Percentiles rank a stretch among this genome's conserved stretches.
Conservation (phyloP, 2,113 vertebrate species). For the Pseudonaja textilis region DNA sequence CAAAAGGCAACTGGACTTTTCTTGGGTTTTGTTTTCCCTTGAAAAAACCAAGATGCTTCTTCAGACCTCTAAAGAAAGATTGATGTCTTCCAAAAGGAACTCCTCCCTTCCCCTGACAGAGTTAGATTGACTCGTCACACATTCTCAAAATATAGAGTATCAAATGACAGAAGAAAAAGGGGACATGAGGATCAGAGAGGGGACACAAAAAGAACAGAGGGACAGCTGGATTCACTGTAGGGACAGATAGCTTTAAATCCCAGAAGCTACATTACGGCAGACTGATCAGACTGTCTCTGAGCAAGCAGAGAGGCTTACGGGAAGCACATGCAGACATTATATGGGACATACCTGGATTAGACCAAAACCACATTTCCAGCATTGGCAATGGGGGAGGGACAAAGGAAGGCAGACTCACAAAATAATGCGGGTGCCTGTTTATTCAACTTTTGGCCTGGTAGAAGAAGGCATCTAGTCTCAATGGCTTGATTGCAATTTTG, state of each 20-base stretch:
- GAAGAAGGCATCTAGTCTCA: not conserved
- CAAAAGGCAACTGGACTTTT: not conserved
- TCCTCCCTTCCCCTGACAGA: not conserved
- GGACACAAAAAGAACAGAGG: not conserved
- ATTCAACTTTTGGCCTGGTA: not conserved
- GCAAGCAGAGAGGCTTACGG: slow-evolving; percentile 42
- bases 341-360: slow-evolving; percentile 65
- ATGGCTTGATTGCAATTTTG: not conserved
- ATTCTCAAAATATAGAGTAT: not conserved
- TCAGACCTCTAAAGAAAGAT: not conserved
- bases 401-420: not conserved
- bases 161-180: not conserved
- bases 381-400: slow-evolving; percentile 23
- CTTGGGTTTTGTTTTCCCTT: too few species aligned
- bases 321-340: slow-evolving; percentile 70
- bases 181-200: not conserved
- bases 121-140: not conserved
- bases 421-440: rapidly evolving
- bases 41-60: not conserved
- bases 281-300: not conserved
- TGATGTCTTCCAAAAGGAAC: not conserved
- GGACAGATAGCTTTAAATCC: not conserved
- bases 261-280: not conserved
- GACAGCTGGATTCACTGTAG: not conserved
- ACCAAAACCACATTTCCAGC: slow-evolving; percentile 65